Base-by-base conservation (phyloP, 2,113 vertebrate species). In the Thunnus maccoyii region DNA sequence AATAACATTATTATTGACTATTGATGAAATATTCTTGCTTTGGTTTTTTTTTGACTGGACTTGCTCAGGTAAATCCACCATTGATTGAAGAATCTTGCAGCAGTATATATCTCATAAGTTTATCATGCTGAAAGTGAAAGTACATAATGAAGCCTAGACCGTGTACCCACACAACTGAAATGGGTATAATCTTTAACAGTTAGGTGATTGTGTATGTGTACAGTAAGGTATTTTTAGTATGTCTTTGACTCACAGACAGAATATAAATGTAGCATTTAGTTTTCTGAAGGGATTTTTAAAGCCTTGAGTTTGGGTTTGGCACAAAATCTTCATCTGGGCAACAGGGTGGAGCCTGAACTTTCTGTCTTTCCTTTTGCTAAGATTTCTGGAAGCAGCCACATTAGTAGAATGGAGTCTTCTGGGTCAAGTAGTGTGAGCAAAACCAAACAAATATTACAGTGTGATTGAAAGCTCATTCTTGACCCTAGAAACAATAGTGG, bases 231-330 rank as follows among this genome's bases (percentile, higher is more conserved):
- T 80, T 70, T 83, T 74, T 76, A 64, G 25, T 57, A 54, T 50
- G 16, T 44, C 63, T 60, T 51, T 72, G 13, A 65, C 30, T 73
- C 52, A 60, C 50, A 52, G 17, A 17, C 56, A 36, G 80, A 48
- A 67, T 44, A 30, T 64, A 74, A 74, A 58, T 81, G 51, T 41
- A 80, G 62, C 25, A 72, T 80, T 76, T 61, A 57, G 41, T 4
- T 60, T 88, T 80, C 62, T 69, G 3, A 55, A 58, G 20, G 22
- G 1, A 32, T 50, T 68, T 80, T 64, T 64, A 7, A 60, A 85
- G 27, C 16, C 47, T 69, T 47, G 14, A 36, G 27, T n/a, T 61
- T 55, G n/a, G 67, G 27, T 80, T 69, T 80, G 62, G 52, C 51
- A 27, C 0, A 14, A 14, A n/a, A 22, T 60, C 54, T 52, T 36